phyloP scores from a whole-genome alignment of 2,888 invertebrate genomes.

The Opisthograptis luteolata region DNA sequence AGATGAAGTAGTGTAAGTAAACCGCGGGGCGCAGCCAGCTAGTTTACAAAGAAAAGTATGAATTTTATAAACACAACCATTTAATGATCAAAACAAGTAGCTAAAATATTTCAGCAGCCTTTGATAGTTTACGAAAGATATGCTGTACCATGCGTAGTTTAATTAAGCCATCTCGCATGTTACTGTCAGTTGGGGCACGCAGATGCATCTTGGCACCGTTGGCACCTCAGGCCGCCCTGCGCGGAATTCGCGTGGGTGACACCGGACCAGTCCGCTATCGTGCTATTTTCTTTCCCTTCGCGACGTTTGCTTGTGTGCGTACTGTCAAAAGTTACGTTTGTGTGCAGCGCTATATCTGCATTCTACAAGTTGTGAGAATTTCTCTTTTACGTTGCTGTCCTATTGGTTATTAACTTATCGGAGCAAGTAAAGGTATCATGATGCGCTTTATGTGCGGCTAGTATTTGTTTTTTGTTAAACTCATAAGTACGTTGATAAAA shows the following conservation, averaged over 20 bases:
- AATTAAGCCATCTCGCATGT: constrained; percentile 4
- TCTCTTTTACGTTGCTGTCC: constrained; percentile 14
- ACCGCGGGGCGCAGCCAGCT: too few species aligned
- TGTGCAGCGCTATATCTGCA: constrained; percentile 25
- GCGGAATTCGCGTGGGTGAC: constrained; percentile 75
- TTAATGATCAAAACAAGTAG: too few species aligned
- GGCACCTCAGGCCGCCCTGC: constrained; percentile 46
- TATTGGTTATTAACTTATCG: constrained; percentile 2
- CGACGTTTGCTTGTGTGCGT: constrained; percentile 16
- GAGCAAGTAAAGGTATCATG: too few species aligned
- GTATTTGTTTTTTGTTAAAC: too few species aligned
- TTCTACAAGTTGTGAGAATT: constrained; percentile 21
- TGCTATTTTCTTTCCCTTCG: constrained; percentile 54
- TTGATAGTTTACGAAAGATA: background rate
- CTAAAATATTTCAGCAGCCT: too few species aligned
- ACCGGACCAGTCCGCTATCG: constrained; percentile 54
- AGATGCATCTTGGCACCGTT: constrained; percentile 31
- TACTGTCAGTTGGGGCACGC: constrained; percentile 32
- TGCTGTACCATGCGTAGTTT: background rate
- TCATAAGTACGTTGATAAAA: too few species aligned
- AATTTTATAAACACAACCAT: too few species aligned
- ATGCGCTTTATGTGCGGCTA: too few species aligned
- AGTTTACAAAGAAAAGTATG: too few species aligned
- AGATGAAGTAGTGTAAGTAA: too few species aligned
- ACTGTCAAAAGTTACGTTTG: constrained; percentile 4